Base-by-base conservation (phyloP, 1,140 invertebrate species). In the Drosophila kurseongensis region DNA sequence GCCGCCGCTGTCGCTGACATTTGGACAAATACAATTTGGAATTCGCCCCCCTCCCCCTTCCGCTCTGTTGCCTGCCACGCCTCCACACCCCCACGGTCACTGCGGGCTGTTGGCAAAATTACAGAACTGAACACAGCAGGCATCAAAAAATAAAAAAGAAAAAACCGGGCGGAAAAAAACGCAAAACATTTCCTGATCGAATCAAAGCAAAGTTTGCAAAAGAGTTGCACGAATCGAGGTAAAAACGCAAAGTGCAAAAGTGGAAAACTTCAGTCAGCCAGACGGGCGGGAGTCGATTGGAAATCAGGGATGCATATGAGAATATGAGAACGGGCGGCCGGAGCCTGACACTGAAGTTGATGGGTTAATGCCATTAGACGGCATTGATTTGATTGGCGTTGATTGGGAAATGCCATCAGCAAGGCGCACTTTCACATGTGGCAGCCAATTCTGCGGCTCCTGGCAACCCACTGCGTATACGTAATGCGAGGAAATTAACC, bases 341-440 rank as follows among this genome's bases (percentile, higher is more conserved):
- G 45, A 54, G 57, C 60, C 78, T 75, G 79, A 77, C 76, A 89
- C 72, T 83, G 80, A 80, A 79, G 83, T 75, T 89, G 84, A 89
- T 80, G 85, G 84, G 80, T 84, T 89, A 89, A 89, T 89, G 84
- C 84, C 84, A 89, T 89, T 89, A 89, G 84, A 72, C 84, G 73
- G 84, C 73, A 89, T 89, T 89, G 84, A 89, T 89, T 89, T 89
- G 84, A 89, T 89, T 89, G 84, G 84, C 84, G 84, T 84, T 89
- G 84, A 89, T 89, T 84, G 84, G 80, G 81, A 89, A 89, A 83
- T 89, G 68, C 80, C 76, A 80, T 68, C 68, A 69, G 29, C 52
- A 36, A 42, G 35, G 18, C 13, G 51, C 50, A 38, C 29, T 56
- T 45, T n/a, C n/a, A n/a, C 16, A n/a, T 32, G 27, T 16, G 55